These are phyloP conservation scores for Dicyrtoma fusca DNA, from an alignment of 2,888 invertebrate species.

Conservation along the genomic window DNA sequence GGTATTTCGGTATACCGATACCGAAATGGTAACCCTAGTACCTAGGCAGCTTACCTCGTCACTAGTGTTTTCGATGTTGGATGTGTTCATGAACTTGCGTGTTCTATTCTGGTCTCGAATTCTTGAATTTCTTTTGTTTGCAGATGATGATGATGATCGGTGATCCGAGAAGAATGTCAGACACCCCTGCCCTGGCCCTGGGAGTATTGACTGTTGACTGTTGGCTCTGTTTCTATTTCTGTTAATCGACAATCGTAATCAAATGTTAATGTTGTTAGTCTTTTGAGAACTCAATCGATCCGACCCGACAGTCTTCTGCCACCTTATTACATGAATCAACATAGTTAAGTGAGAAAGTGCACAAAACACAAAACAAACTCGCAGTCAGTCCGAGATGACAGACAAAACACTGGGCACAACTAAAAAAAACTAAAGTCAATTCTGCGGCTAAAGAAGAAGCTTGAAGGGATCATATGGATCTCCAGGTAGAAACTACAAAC, in stretches of 20 bases:
- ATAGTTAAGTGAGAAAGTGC: constrained; percentile 27
- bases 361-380: constrained; percentile 20
- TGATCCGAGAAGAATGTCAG: not conserved
- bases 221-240: too few relatives aligned
- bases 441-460: too few relatives aligned
- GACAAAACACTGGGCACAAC: too few relatives aligned
- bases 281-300: not conserved
- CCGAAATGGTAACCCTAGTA: too few relatives aligned
- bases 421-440: constrained; percentile 19
- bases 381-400: too few relatives aligned
- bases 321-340: constrained; percentile 22
- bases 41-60: too few relatives aligned
- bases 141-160: not conserved
- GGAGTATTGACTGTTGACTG: too few relatives aligned
- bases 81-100: too few relatives aligned
- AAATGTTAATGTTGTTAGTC: constrained; percentile 13
- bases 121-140: constrained; percentile 10
- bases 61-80: too few relatives aligned
- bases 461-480: constrained; percentile 18
- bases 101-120: too few relatives aligned
- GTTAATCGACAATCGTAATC: constrained; percentile 10
- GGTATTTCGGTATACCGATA: too few relatives aligned
- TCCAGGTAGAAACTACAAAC: constrained; percentile 36
- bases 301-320: not conserved
- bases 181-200: too few relatives aligned